Evolutionary conservation across 30 jellyfish, hydroid and myxozoan species (phyloP), one percentile per base, ranked within the genome.

Genomic region (Rhopilema esculentum): DNA sequence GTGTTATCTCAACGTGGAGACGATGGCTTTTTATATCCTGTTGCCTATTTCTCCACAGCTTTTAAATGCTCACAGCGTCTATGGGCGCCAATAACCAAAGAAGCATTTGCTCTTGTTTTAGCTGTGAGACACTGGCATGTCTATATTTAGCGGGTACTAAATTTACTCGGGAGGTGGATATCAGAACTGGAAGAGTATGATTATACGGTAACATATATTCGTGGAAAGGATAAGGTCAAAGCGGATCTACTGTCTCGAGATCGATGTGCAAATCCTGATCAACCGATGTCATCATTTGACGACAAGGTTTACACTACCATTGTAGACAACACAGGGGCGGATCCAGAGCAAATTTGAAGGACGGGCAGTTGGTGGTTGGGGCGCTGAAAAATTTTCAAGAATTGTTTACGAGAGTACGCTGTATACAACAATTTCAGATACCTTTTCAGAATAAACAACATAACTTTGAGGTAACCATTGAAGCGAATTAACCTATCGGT

Each of bases 71-170:
- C 88, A 15, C 93, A 84, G 52, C 88, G 87, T 26, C 70, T 48
- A 70, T 71, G 87, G 93, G 64, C 80, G n/a, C 69, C 80, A 49
- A 40, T 77, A 1, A 69, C 93, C 19, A 72, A 84, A 72, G 93
- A 84, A 72, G 93, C 93, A 1, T 72, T 71, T 63, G 81, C 93
- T 1, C 62, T 71, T 27, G 87, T 84, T 18, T 72, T 77, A 40
- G 70, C 85, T 12, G 82, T 65, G 28, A 62, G 90, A 27, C 85
- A 63, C 62, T 80, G 90, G 68, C 90, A 80, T 16, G 90, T 80
- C 48, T 80, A 61, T n/a, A n/a, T 65, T 80, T 29, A 40, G 18
- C 88, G 20, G 88, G 88, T 52, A 52, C 88, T 8, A 15, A 49
- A 49, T 77, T 77, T 30, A 80, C 16, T 33, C 40, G 80, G 86